Conservation (phyloP, 2,888 invertebrate species). For the Melanostoma scalare region DNA sequence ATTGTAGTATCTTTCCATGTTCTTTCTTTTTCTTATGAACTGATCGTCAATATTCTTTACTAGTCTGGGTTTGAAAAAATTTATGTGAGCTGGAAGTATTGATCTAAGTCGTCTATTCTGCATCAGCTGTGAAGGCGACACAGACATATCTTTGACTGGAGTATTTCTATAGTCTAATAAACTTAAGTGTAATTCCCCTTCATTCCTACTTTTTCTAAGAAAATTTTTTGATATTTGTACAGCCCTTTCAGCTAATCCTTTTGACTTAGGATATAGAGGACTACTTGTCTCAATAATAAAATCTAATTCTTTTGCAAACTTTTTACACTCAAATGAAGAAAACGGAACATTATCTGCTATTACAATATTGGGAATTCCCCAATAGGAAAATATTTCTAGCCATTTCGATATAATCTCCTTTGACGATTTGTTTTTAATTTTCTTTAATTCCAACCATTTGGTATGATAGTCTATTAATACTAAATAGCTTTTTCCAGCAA, state of each 20-base stretch:
- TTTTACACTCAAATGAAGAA: constrained; percentile 23
- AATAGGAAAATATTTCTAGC: constrained; percentile 28
- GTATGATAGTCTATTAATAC: constrained; percentile 36
- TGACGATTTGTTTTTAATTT: constrained; percentile 29
- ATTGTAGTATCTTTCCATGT: constrained; percentile 4
- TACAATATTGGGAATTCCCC: constrained; percentile 19
- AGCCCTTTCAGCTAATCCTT: constrained; percentile 21
- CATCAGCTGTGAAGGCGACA: neutral
- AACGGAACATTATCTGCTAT: constrained; percentile 22
- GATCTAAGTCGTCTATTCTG: neutral
- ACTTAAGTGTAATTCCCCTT: constrained; percentile 17
- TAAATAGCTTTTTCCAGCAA: constrained; percentile 28
- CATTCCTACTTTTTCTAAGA: constrained; percentile 12
- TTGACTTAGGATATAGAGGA: constrained; percentile 21
- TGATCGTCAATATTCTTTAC: too few relatives aligned
- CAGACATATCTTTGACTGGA: constrained; percentile 19
- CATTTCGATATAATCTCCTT: constrained; percentile 34
- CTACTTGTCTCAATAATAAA: constrained; percentile 31
- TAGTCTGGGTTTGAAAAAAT: too few relatives aligned
- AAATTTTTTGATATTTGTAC: constrained; percentile 17
- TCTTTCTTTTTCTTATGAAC: too few relatives aligned
- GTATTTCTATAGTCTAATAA: constrained; percentile 43
- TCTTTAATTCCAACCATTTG: constrained; percentile 39
- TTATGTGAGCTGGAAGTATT: too few relatives aligned
- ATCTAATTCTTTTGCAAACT: too few relatives aligned